Conservation (phyloP, 2,797 vertebrate genomes). For the Manis pentadactyla region DNA sequence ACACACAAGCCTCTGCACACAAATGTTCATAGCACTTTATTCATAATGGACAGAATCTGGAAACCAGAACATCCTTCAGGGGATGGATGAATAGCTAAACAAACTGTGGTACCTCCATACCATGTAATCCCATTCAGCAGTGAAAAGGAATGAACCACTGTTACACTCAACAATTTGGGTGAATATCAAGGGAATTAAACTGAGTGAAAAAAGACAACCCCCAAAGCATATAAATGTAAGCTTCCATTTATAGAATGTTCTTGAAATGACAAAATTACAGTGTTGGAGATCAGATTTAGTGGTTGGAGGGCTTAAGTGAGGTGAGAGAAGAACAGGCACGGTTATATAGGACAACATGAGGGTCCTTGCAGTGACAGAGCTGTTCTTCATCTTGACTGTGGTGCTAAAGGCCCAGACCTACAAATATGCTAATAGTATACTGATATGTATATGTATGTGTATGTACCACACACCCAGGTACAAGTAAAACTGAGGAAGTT, state of each 20-base stretch:
- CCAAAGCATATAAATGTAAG: not conserved
- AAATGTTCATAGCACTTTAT: not conserved
- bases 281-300: not conserved
- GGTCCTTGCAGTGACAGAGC: not conserved
- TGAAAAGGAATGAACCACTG: not conserved
- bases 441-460: not conserved
- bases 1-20: not conserved
- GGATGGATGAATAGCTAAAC: not conserved
- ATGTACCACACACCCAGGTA: not conserved
- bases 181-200: not conserved
- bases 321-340: not conserved
- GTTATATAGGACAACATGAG: fast-evolving
- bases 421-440: not conserved
- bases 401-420: not conserved
- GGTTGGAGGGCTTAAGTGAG: not conserved
- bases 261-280: not conserved
- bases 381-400: not conserved
- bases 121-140: fast-evolving
- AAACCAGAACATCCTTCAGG: not conserved
- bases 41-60: not conserved
- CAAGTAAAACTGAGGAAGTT: not conserved
- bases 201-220: not conserved
- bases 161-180: too few relatives aligned
- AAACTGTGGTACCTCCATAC: too few relatives aligned
- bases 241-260: not conserved